Base-by-base conservation (phyloP, 2,888 invertebrate genomes). In the Dasypolia templi region DNA sequence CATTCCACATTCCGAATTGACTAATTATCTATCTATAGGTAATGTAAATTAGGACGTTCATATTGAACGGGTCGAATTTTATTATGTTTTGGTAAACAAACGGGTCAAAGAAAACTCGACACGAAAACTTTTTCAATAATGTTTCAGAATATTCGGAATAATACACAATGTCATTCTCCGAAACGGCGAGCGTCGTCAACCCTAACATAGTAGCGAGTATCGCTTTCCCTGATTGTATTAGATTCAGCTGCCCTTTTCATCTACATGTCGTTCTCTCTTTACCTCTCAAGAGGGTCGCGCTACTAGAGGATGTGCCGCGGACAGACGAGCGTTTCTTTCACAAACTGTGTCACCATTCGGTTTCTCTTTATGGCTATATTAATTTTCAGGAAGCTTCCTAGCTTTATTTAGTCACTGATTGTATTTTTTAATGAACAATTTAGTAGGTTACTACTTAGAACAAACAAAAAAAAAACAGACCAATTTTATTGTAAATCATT, bases 201-300 rank as follows among this genome's bases (percentile, higher is more conserved):
- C 95, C 95, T 95, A 90, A 78, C 75, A 77, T 82, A 82, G 89
- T 88, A 93, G 92, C 88, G 92, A 93, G 94, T 95, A 95, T 95
- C 94, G 95, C 92, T 95, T 95, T 95, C 93, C 93, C 93, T 95
- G 95, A 96, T 96, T 96, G 95, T 96, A 96, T 96, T 96, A 96
- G 95, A 95, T 96, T 96, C 95, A 94, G 95, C 95, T 96, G 96
- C 95, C 95, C 96, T 95, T 96, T 96, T 95, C 95, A 95, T 96
- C 95, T 95, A 95, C 96, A 95, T 96, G 94, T 95, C 95, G 93
- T 93, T 93, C 92, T 90, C 91, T 91, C 88, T 91, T 91, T 91
- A 90, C 92, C 90, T 92, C 89, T 89, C 90, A 89, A 90, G 91
- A 92, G 93, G 93, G 92, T 91, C 89, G 90, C 88, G 86, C 87